A percentile compares a stretch with the other conserved stretches of the same genome.
These are phyloP conservation scores for Oreotrochilus melanogaster DNA, from an alignment of 2,113 vertebrate genomes.

Conservation along the genomic window DNA sequence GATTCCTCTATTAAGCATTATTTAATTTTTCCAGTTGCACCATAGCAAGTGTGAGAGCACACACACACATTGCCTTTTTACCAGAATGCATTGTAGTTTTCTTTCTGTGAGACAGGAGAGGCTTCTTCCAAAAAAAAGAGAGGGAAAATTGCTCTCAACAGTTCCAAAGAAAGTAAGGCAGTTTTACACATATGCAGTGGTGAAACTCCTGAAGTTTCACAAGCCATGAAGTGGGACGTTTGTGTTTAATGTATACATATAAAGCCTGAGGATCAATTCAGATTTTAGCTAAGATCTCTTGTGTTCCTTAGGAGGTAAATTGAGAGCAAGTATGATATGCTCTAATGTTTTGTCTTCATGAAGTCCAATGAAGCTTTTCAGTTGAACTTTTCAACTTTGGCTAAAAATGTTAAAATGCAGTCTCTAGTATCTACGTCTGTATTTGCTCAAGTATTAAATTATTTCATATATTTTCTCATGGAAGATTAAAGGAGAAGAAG, in stretches of 20 bases:
- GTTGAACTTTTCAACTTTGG: conserved; percentile 44
- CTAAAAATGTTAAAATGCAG: neutral
- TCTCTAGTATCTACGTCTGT: neutral
- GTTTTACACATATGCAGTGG: neutral
- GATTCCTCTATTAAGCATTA: neutral
- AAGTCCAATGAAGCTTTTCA: conserved; percentile 49
- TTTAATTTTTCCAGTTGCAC: neutral
- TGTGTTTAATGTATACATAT: neutral
- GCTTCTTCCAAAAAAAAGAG: neutral
- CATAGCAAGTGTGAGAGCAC: neutral
- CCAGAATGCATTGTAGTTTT: neutral
- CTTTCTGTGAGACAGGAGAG: neutral
- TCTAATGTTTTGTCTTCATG: conserved; percentile 21
- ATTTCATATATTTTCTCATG: neutral
- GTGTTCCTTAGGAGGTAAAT: neutral
- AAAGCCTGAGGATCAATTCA: neutral
- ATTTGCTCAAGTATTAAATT: neutral
- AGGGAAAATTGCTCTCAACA: neutral
- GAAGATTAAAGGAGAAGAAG: neutral
- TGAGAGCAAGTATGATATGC: neutral
- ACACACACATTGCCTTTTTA: neutral
- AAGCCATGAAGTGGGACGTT: neutral
- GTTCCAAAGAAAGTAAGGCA: neutral
- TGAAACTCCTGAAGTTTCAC: neutral
- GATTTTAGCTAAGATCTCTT: neutral